phyloP scores from a whole-genome alignment of 2,113 vertebrate genomes.

The Microtus richardsoni region DNA sequence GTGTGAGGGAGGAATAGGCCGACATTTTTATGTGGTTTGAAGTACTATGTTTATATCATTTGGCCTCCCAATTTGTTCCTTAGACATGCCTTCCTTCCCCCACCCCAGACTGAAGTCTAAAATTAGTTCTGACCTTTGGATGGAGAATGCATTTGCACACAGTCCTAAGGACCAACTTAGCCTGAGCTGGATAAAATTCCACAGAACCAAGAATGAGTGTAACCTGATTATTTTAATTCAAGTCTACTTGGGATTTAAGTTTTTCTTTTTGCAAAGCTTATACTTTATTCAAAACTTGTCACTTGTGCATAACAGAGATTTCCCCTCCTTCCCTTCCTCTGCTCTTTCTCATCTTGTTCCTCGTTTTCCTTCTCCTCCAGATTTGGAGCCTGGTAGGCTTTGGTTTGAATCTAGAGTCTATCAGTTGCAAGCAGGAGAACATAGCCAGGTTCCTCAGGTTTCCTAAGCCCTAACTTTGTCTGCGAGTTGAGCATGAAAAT shows the following conservation, averaged over 20 bases:
- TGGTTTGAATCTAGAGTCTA: background rate
- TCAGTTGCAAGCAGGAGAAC: background rate
- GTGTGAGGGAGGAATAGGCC: background rate
- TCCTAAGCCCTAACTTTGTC: background rate
- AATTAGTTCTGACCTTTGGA: conserved; percentile 66
- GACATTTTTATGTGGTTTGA: background rate
- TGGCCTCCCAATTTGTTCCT: background rate
- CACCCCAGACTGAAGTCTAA: conserved; percentile 41
- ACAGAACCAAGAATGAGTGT: background rate
- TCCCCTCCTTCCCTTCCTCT: too few species aligned
- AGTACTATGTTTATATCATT: background rate
- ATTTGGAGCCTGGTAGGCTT: background rate
- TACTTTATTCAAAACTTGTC: background rate
- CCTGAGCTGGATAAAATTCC: background rate
- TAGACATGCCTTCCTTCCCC: background rate
- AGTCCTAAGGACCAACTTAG: background rate
- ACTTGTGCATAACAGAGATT: background rate
- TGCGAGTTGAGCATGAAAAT: background rate
- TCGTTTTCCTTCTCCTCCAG: background rate
- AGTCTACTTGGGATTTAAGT: background rate
- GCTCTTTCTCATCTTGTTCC: background rate
- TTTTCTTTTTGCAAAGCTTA: background rate
- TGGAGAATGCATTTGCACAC: conserved; percentile 21
- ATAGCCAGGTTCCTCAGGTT: background rate
- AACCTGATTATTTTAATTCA: background rate